These are phyloP conservation scores for Ligdia adustata DNA, from an alignment of 2,888 invertebrate species.

Conservation along the genomic window DNA sequence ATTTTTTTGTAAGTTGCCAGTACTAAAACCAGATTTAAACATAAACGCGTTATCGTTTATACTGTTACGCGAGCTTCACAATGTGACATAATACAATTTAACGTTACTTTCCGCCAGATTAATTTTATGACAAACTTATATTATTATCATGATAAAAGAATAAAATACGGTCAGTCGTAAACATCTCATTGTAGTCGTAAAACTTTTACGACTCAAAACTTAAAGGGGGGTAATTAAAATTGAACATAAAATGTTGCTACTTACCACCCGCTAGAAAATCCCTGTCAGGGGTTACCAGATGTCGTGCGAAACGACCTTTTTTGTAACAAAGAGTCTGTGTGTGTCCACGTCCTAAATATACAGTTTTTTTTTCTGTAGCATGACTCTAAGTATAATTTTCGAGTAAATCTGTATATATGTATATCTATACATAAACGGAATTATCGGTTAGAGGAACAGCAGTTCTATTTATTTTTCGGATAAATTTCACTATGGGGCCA, in stretches of 20 bases:
- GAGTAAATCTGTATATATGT: too few species aligned
- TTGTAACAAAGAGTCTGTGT: constrained; percentile 14
- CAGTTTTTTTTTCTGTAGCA: too few species aligned
- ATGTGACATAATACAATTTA: constrained; percentile 21
- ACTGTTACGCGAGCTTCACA: constrained; percentile 22
- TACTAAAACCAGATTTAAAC: neutral
- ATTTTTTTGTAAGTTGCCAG: too few species aligned
- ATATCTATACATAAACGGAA: too few species aligned
- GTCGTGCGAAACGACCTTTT: constrained; percentile 30
- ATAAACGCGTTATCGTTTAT: neutral
- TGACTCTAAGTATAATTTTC: too few species aligned
- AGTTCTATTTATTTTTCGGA: too few species aligned
- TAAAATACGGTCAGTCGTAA: constrained; percentile 67
- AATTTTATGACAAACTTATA: constrained; percentile 44
- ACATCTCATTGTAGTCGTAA: constrained; percentile 61
- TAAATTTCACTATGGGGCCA: too few species aligned
- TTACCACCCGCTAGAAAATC: constrained; percentile 51
- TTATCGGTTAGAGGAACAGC: too few species aligned
- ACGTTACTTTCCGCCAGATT: constrained; percentile 39
- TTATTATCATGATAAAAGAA: constrained; percentile 57
- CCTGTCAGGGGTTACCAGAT: constrained; percentile 32
- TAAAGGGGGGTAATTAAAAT: constrained; percentile 60
- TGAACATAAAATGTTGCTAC: constrained; percentile 57
- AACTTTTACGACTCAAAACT: constrained; percentile 62
- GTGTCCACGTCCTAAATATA: constrained; percentile 26